Evolutionary conservation across 37 sponge, comb jelly and placozoan genomes (phyloP), one percentile per base, ranked within the genome.

Genomic region (Spongilla lacustris): DNA sequence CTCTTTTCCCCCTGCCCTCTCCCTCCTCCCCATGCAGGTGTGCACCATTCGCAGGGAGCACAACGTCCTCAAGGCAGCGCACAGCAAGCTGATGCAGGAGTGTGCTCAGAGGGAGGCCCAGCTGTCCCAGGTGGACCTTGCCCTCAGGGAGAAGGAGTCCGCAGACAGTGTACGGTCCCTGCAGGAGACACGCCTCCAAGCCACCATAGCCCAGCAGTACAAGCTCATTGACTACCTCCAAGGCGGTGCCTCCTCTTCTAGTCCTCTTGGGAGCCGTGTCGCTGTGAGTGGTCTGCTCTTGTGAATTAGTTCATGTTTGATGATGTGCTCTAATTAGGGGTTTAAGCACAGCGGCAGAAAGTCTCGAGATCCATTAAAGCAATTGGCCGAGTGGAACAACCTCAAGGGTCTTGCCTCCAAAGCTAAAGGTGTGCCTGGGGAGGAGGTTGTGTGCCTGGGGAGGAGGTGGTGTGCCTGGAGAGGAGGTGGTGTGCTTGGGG

Each of bases 381-480:
- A 92, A 70, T 75, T 86, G 35, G 89, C 80, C 0, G 92, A 92
- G 73, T 92, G 92, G 92, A 88, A 88, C 69, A 92, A 84, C 36
- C 37, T 92, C 36, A 92, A 88, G 31, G 81, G 75, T 6, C 25
- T 92, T 12, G 49, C 77, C 25, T 22, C 36, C 31, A 82, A 75
- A 29, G 36, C 87, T 73, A 46, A 73, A 21, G 67, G 50, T 79
- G 66, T 38, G 27, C 14, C n/a, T n/a, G n/a, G n/a, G n/a, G 5
- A 48, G 8, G 34, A 4, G 38, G 35, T 48, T 24, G 28, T 24
- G 22, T 24, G 25, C 50, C 35, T 49, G 28, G 3, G 71, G 10
- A 70, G 71, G 78, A 71, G 84, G 83, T 83, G 35, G 26, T 35
- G 8, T 8, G 8, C 8, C 46, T 46, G 46, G 4, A 46, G 46